Evolutionary conservation across 1,140 invertebrate genomes (phyloP), one percentile per base, ranked within the genome.

Genomic region (Drosophila carrolli): DNA sequence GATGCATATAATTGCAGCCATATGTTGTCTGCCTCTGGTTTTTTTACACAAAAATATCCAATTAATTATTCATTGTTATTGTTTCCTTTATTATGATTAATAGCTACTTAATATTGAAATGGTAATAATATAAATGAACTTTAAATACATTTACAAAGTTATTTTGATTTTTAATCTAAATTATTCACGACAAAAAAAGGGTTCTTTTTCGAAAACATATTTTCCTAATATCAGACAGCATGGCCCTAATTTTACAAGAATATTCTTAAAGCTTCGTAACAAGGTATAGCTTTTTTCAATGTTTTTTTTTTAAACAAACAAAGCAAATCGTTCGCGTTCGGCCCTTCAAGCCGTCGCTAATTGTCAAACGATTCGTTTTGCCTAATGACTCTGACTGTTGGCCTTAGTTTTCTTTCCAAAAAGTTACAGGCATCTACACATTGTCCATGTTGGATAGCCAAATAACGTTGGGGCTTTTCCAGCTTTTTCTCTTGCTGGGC

Each of bases 321-420:
- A 9, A n/a, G 1, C 0, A 11, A 19, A 5, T 38, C 6, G 37
- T 10, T 38, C 11, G 43, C 19, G 2, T 23, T 23, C 3, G 0
- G 3, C 23, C 23, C 0, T n/a, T 13, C 4, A 35, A 37, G 32
- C 27, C 56, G 19, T 75, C 32, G 54, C 80, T 82, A 83, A 83
- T 82, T 75, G 46, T 5, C 23, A 82, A 47, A 48, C 74, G 58
- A 78, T 44, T 75, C 19, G 40, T 58, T 43, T 66, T 47, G 63
- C 80, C 51, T 41, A 38, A 75, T 63, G 41, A 37, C 48, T 46
- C 50, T 65, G n/a, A 48, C 53, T 54, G 27, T 23, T 63, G 32
- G 19, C 40, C 4, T 37, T 27, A 47, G 41, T 66, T 65, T 65
- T 23, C 35, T 32, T 38, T 63, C n/a, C 10, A n/a, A 19, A 32